Evolutionary conservation across 2,888 invertebrate species (phyloP).

Genomic region (Leptodirus hochenwartii): DNA sequence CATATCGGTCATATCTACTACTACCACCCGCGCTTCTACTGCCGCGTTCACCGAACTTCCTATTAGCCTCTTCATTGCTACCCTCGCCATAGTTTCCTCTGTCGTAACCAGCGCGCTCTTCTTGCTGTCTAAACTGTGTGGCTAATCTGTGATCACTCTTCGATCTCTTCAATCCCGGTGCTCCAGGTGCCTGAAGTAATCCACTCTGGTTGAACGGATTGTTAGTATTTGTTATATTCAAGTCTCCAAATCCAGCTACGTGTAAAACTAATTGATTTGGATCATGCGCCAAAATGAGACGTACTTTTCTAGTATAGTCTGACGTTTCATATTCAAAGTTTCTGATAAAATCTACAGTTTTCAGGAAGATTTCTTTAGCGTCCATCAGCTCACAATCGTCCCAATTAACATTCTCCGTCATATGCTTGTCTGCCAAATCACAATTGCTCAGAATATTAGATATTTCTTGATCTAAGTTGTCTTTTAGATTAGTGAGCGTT

Average conservation of each 20-base stretch:
- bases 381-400: constrained; percentile 87
- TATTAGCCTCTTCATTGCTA: constrained; percentile 45
- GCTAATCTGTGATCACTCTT: constrained; percentile 87
- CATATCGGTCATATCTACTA: constrained; percentile 25
- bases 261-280: constrained; percentile 80
- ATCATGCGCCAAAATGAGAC: constrained; percentile 79
- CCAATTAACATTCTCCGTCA: constrained; percentile 70
- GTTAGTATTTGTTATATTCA: constrained; percentile 48
- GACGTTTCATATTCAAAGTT: constrained; percentile 89
- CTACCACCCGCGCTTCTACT: constrained; percentile 33
- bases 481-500: constrained; percentile 71
- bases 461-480: constrained; percentile 87
- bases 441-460: constrained; percentile 92
- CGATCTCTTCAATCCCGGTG: constrained; percentile 72
- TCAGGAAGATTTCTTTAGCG: constrained; percentile 88
- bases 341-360: constrained; percentile 86
- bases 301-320: constrained; percentile 69
- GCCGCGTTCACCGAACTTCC: constrained; percentile 60
- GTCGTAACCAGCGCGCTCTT: constrained; percentile 42
- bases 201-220: constrained; percentile 22
- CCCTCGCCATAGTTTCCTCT: constrained; percentile 38
- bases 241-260: constrained; percentile 76
- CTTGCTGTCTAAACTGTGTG: constrained; percentile 73
- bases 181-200: constrained; percentile 35
- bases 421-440: constrained; percentile 88